Base-by-base conservation (phyloP, 2,888 invertebrate species). In the Cynaeus angustus region DNA sequence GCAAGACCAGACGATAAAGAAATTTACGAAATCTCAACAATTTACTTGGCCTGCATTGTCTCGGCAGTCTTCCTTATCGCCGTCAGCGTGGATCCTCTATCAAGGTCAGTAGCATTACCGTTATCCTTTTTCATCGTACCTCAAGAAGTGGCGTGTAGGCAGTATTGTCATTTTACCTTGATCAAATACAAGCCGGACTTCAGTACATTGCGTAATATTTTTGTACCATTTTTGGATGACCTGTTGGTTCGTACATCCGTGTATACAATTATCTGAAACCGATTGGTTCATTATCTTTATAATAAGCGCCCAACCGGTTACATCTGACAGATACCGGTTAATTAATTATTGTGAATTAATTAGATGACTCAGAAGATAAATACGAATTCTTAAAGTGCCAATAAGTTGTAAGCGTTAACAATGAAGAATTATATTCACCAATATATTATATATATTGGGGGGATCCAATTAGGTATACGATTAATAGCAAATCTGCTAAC, bases 1-100 rank as follows among this genome's bases (percentile, higher is more conserved):
- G 90, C 91, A 77, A 88, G 95, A 74, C 97, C 97, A 0, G 92
- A 92, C 55, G 92, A 94, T 80, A 88, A 89, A 68, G 94, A 96
- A 88, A 94, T 97, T 81, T 95, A 94, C 83, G 93, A 93, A 84
- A 94, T 97, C 81, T 92, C 94, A 58, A 91, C 93, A 77, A 96
- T 97, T 78, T 98, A 97, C 83, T 88, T 97, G 71, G 91, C 91
- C 0, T 97, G 96, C 83, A 94, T 97, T 26, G 83, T 95, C 52
- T 88, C 93, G 7, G 97, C 97, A 1, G 94, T 96, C 1, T 87
- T 94, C 70, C 92, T 98, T 82, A 93, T 98, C 62, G 93, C 94
- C 2, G 82, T 96, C 33, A 91, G 97, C 72, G 91, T 99, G 56
- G 98, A 98, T 86, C 96, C 96, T 1, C 88, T 97, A 1, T 94